These are phyloP conservation scores for Oikopleura vanhoeffeni DNA, from an alignment of 23 tunicate species.

Conservation along the genomic window DNA sequence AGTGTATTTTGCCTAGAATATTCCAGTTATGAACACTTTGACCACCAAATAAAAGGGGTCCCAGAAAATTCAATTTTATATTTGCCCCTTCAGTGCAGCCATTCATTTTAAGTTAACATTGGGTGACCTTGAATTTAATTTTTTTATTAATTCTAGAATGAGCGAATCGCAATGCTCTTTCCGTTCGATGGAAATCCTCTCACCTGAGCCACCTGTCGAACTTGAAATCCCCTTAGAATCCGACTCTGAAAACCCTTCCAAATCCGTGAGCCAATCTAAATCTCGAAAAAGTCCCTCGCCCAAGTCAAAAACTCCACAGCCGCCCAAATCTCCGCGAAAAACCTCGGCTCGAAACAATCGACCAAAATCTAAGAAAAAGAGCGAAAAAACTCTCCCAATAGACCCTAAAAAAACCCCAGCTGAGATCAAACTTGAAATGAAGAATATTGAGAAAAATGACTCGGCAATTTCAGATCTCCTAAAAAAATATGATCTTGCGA, in stretches of 20 bases:
- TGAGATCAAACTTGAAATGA: neutral
- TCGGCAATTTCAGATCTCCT: neutral
- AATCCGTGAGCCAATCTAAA: neutral
- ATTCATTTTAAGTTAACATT: too few relatives aligned
- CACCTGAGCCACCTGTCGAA: neutral
- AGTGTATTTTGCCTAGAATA: too few relatives aligned
- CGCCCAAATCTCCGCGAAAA: neutral
- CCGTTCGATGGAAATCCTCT: conserved; percentile 13
- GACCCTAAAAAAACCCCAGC: neutral
- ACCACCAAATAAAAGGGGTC: too few relatives aligned
- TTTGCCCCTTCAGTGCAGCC: too few relatives aligned
- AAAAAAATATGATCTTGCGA: neutral
- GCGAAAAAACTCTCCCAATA: neutral
- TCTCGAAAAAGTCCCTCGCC: neutral
- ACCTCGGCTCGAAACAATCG: too few relatives aligned
- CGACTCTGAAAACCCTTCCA: neutral
- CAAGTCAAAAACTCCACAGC: neutral
- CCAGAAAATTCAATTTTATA: too few relatives aligned
- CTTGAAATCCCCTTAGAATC: neutral
- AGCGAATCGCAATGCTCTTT: neutral
- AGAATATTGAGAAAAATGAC: neutral
- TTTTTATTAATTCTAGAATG: conserved; percentile 1
- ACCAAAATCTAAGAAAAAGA: neutral
- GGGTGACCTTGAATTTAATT: too few relatives aligned
- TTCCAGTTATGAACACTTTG: too few relatives aligned